Conservation (phyloP, 2,113 vertebrate species). For the Stigmatopora nigra region DNA sequence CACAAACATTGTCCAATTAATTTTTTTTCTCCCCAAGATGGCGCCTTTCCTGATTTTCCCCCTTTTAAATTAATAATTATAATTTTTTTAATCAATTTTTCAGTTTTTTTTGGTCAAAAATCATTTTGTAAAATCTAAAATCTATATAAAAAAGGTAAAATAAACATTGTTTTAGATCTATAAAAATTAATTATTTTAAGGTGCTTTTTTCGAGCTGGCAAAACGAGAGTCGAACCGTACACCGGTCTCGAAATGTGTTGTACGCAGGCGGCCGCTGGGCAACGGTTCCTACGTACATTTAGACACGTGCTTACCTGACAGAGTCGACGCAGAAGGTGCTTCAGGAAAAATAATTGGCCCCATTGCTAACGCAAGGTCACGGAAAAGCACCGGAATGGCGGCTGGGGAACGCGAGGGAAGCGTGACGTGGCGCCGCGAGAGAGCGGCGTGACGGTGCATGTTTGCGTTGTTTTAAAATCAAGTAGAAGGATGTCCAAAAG, state of each 20-base stretch:
- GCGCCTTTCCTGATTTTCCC: no score
- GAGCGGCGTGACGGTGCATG: constrained; percentile 8
- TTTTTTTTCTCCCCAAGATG: no score
- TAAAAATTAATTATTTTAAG: no score
- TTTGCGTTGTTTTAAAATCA: neutral
- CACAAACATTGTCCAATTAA: no score
- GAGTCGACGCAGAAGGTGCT: constrained; percentile 11
- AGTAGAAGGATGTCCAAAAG: neutral
- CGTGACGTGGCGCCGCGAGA: constrained; percentile 12
- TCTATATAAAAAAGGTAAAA: no score
- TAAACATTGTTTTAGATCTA: no score
- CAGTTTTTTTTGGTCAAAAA: no score
- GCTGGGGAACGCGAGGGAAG: constrained; percentile 16
- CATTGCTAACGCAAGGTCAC: constrained; percentile 24
- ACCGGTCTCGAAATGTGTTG: constrained; percentile 8
- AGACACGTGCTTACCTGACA: constrained; percentile 16
- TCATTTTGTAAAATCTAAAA: no score
- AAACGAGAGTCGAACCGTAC: constrained; percentile 9
- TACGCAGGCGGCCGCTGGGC: constrained; percentile 17
- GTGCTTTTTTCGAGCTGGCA: no score
- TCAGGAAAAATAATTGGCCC: constrained; percentile 55
- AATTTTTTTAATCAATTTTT: no score
- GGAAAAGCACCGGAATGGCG: constrained; percentile 32
- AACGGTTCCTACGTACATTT: constrained; percentile 2
- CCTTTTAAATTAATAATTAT: no score